These are phyloP conservation scores for Drosophila lacteicornis DNA, from an alignment of 1,140 invertebrate genomes.

Conservation along the genomic window DNA sequence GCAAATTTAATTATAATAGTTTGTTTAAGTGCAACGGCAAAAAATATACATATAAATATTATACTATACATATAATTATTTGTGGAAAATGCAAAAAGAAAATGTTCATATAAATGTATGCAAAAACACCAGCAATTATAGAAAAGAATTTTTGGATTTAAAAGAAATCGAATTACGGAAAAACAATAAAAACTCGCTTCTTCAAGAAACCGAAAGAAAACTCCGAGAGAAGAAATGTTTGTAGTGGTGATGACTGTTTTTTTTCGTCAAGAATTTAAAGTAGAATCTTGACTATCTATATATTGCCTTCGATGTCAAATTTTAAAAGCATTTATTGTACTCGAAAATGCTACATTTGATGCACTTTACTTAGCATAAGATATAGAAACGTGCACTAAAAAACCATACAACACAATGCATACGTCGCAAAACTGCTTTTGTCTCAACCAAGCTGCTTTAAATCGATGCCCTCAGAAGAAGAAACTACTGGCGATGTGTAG, in stretches of 20 bases:
- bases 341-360: constrained; percentile 33
- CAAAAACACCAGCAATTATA: constrained; percentile 61
- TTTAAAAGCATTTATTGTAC: constrained; percentile 53
- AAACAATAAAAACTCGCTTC: constrained; percentile 56
- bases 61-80: constrained; percentile 64
- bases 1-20: constrained; percentile 79
- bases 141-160: constrained; percentile 58
- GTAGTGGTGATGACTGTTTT: constrained; percentile 21
- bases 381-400: constrained; percentile 31
- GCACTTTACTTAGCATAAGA: constrained; percentile 46
- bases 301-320: constrained; percentile 55
- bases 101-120: constrained; percentile 52
- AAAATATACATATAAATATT: constrained; percentile 61
- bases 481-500: constrained; percentile 45
- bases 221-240: constrained; percentile 4
- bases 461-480: constrained; percentile 52
- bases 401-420: constrained; percentile 27
- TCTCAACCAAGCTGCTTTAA: constrained; percentile 77
- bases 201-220: constrained; percentile 33
- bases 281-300: constrained; percentile 26
- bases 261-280: constrained; percentile 29
- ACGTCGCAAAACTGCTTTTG: constrained; percentile 54
- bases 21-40: constrained; percentile 72
- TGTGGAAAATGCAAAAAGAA: constrained; percentile 57
- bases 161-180: constrained; percentile 46